Evolutionary conservation across 2,113 vertebrate genomes (phyloP), one percentile per base, ranked within the genome.

Genomic region (Haemorhous mexicanus): DNA sequence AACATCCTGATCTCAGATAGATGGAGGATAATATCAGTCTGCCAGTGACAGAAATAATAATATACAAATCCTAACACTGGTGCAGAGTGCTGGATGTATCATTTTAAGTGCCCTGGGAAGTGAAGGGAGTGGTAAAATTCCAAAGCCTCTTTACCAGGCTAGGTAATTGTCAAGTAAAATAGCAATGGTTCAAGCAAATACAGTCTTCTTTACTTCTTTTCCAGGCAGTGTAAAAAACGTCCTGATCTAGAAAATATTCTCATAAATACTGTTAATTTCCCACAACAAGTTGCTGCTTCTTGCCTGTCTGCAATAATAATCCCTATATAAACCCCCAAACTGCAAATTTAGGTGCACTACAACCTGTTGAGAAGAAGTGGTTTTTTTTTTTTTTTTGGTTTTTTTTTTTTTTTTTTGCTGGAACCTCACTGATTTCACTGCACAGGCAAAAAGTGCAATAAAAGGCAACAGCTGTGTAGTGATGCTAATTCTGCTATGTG

Each of bases 11-110:
- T 46, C 74, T 83, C 28, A 4, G 43, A 16, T 18, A 63, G 66
- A n/a, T 37, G 77, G 39, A 7, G 61, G 53, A 30, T 44, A 35
- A 41, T 16, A 52, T 21, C 32, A 14, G 68, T 84, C 56, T 56
- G 39, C 33, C 43, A 35, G 43, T 1, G 2, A 50, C 47, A 55
- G 43, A 70, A 81, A 59, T 16, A 46, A 26, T 41, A 37, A 33
- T 1, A 2, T 55, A 44, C n/a, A 76, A 66, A 83, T 37, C 2
- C 13, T 47, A 35, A 35, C 12, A 10, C 10, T 2, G 0, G 11
- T 53, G 28, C 37, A 15, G 37, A 16, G 13, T 13, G 12, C 35
- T 50, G 77, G 43, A 35, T 47, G 27, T 70, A 20, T 64, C 3
- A 0, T 64, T 80, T 76, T 33, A 87, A 79, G 66, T 61, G 16